These are phyloP conservation scores for Xanthia togata DNA, from an alignment of 2,888 invertebrate species.

Conservation along the genomic window DNA sequence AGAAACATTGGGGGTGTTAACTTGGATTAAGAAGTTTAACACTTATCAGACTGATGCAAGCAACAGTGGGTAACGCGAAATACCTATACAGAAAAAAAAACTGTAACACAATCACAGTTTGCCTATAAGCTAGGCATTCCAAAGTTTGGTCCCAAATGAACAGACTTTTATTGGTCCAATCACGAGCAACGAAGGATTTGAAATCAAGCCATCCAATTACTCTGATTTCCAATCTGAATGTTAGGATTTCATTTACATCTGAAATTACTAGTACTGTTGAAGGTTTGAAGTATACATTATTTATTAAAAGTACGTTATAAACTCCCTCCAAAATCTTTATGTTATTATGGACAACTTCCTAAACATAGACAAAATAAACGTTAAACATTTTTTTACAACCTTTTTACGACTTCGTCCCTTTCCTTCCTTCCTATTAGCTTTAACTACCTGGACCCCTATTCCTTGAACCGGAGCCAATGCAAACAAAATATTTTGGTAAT, in stretches of 20 bases:
- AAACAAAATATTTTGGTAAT: constrained; percentile 38
- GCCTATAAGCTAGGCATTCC: background rate
- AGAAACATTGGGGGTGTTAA: background rate
- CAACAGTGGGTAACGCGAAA: background rate
- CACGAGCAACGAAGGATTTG: constrained; percentile 34
- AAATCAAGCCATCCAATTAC: constrained; percentile 45
- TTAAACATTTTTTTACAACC: constrained; percentile 51
- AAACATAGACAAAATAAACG: constrained; percentile 46
- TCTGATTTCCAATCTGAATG: constrained; percentile 31
- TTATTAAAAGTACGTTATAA: constrained; percentile 17
- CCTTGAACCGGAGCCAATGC: constrained; percentile 34
- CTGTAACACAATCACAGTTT: constrained; percentile 25
- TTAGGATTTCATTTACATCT: constrained; percentile 28
- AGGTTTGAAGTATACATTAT: constrained; percentile 1
- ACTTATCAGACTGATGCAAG: background rate
- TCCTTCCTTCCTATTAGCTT: constrained; percentile 51
- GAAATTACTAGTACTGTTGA: background rate
- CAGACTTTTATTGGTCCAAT: constrained; percentile 49
- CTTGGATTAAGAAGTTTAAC: background rate
- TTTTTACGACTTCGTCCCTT: constrained; percentile 48
- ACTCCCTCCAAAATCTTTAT: constrained; percentile 11
- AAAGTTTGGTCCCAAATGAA: constrained; percentile 28
- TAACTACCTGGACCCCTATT: constrained; percentile 53
- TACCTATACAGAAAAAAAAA: background rate
- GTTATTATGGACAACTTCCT: constrained; percentile 46